Conservation (phyloP, 2,888 invertebrate species). For the Neoscelio sp. region DNA sequence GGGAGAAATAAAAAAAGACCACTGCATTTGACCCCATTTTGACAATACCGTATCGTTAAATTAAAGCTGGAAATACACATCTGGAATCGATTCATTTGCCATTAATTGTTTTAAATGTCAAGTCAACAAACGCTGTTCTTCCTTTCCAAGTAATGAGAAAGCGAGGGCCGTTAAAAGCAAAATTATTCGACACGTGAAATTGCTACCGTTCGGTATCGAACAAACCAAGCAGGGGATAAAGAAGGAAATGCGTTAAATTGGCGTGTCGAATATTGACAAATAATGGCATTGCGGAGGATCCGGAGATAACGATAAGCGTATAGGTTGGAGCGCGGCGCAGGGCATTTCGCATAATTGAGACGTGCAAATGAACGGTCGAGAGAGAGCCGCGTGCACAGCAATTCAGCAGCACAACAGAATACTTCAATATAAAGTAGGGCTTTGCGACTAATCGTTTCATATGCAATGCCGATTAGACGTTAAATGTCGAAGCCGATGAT, state of each 20-base stretch:
- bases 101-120: too few species aligned
- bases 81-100: too few species aligned
- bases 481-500: slow-evolving; percentile 20
- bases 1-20: too few species aligned
- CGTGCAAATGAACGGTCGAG: slow-evolving; percentile 18
- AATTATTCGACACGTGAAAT: too few species aligned
- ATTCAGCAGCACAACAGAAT: slow-evolving; percentile 10
- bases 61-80: too few species aligned
- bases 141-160: too few species aligned
- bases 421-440: slow-evolving; percentile 22
- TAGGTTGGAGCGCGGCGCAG: not conserved
- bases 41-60: too few species aligned
- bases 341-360: slow-evolving; percentile 21
- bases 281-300: slow-evolving; percentile 10
- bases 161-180: too few species aligned
- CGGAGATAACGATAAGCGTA: slow-evolving; percentile 10
- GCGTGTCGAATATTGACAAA: slow-evolving; percentile 8
- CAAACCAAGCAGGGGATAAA: not conserved
- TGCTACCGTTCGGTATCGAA: too few species aligned
- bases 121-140: too few species aligned
- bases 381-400: not conserved
- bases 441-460: slow-evolving; percentile 26
- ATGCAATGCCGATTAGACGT: slow-evolving; percentile 14
- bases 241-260: not conserved
- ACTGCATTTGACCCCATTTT: too few species aligned